A percentile compares a stretch with the other conserved stretches of the same genome.
Conservation (phyloP, 1,140 invertebrate species). For the Odontomachus brunneus region DNA sequence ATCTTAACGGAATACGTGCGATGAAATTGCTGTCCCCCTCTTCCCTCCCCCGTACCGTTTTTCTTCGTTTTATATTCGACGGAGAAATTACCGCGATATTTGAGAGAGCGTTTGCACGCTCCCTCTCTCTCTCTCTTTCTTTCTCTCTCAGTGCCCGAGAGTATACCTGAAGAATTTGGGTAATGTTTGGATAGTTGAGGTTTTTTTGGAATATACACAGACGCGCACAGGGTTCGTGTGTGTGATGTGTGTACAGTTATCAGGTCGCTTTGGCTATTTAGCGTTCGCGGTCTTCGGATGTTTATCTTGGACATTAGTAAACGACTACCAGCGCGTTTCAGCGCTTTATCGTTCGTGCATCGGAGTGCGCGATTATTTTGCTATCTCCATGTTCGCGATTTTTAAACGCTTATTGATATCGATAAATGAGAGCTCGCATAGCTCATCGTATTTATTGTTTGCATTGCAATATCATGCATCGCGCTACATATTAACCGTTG, state of each 20-base stretch:
- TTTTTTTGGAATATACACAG: slow-evolving; percentile 1
- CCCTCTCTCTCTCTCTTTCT: too few species aligned
- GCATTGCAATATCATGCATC: too few species aligned
- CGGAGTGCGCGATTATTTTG: not conserved
- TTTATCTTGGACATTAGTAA: slow-evolving; percentile 23
- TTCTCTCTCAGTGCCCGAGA: too few species aligned
- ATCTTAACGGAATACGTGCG: slow-evolving; percentile 36
- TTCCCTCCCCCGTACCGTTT: not conserved
- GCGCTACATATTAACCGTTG: too few species aligned
- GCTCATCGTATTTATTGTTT: too few species aligned
- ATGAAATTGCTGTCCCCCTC: slow-evolving; percentile 29
- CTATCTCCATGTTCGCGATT: not conserved
- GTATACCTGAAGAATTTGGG: slow-evolving; percentile 26
- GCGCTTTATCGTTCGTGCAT: not conserved
- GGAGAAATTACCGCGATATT: slow-evolving; percentile 30
- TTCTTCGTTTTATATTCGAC: slow-evolving; percentile 27
- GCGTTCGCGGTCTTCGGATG: not conserved
- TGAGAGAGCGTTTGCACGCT: slow-evolving; percentile 15
- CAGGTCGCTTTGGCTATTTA: slow-evolving; percentile 18
- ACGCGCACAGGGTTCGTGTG: not conserved
- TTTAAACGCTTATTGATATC: not conserved
- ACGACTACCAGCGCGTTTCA: not conserved
- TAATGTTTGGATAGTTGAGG: slow-evolving; percentile 38
- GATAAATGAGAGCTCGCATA: too few species aligned
- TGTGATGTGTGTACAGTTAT: not conserved